Percentiles rank a stretch among this genome's conserved stretches.
phyloP scores from a whole-genome alignment of 2,797 vertebrate genomes.

The Eurystomus glaucurus region DNA sequence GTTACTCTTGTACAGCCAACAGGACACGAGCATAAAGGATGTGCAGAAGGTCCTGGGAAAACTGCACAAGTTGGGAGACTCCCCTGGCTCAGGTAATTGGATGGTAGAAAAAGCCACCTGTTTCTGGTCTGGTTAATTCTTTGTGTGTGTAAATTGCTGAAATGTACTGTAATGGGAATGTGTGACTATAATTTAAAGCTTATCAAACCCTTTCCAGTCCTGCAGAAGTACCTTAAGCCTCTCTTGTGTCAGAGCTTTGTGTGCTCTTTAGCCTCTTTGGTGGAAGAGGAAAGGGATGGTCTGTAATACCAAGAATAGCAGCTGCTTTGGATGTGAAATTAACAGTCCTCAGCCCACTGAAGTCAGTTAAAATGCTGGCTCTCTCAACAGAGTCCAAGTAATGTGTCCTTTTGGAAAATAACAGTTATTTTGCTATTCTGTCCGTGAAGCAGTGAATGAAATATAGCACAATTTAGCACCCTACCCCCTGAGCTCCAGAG shows the following conservation, averaged over 20 bases:
- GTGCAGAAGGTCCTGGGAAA: slow-evolving; percentile 88
- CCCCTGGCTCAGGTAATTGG: slow-evolving; percentile 84
- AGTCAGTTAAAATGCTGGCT: neutral
- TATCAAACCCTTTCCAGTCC: neutral
- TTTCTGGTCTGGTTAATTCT: neutral
- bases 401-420: neutral
- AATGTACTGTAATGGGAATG: neutral
- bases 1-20: slow-evolving; percentile 94
- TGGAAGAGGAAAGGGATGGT: neutral
- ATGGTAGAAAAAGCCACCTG: neutral
- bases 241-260: neutral
- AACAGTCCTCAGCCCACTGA: neutral
- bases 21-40: slow-evolving; percentile 90
- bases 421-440: neutral
- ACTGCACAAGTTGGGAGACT: slow-evolving; percentile 84
- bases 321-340: slow-evolving; percentile 3
- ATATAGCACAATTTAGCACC: neutral
- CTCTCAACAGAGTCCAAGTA: neutral
- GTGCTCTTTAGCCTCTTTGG: neutral
- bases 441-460: neutral
- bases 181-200: rapidly evolving
- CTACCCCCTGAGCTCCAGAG: neutral
- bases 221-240: neutral
- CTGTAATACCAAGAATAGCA: neutral
- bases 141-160: neutral